Conservation (phyloP, 1,140 invertebrate species). For the Drosophila pandora region DNA sequence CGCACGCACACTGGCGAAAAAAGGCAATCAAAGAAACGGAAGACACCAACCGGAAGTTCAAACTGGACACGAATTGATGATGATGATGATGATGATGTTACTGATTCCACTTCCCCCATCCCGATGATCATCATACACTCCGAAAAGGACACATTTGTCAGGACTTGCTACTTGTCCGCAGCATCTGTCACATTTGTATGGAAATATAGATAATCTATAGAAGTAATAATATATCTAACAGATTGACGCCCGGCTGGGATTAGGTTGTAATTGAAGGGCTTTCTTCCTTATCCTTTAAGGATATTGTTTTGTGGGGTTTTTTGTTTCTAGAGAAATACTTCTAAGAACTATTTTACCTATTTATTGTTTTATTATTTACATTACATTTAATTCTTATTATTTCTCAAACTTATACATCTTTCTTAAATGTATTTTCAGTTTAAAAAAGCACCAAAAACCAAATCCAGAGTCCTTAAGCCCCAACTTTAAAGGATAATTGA, state of each 20-base stretch:
- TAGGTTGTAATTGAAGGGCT: not conserved
- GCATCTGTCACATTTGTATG: conserved; percentile 65
- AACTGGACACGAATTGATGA: conserved; percentile 35
- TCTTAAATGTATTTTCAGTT: too few relatives aligned
- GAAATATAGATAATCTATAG: conserved; percentile 22
- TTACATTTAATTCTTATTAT: too few relatives aligned
- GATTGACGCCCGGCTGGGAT: conserved; percentile 23
- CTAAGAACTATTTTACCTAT: too few relatives aligned
- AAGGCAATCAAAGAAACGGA: conserved; percentile 42
- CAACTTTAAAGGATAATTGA: too few relatives aligned
- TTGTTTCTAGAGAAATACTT: too few relatives aligned
- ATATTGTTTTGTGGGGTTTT: not conserved
- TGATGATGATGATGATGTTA: conserved; percentile 9
- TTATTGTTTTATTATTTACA: too few relatives aligned
- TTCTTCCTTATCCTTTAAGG: not conserved
- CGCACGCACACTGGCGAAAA: conserved; percentile 49
- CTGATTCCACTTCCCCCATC: not conserved
- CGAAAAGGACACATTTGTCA: conserved; percentile 14
- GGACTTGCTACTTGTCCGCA: not conserved
- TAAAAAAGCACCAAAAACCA: too few relatives aligned
- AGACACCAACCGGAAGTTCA: conserved; percentile 49
- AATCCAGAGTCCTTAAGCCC: too few relatives aligned
- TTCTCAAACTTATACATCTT: too few relatives aligned
- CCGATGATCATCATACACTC: not conserved
- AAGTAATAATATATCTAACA: conserved; percentile 17